Evolutionary conservation across 1,140 invertebrate species (phyloP), one percentile per base, ranked within the genome.

Genomic region (Hylaeus volcanicus): DNA sequence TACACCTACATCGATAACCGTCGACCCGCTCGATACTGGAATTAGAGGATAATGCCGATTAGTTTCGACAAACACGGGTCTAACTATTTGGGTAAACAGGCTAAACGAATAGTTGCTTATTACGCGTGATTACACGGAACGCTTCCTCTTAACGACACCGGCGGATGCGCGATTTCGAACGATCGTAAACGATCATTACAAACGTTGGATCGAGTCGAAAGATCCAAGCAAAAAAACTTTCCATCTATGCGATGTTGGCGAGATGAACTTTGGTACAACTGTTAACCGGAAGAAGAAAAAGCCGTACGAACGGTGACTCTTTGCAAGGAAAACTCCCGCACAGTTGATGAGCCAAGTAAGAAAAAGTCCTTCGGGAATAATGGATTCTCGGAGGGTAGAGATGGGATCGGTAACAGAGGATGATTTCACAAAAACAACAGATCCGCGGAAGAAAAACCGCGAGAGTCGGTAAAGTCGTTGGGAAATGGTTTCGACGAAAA

Each of bases 1-100:
- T 51, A 51, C 71, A 65, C 65, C 77, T 39, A 73, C 56, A 64
- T 26, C 26, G 26, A 26, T 26, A 26, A 48, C 45, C 61, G 26
- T 56, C 53, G 61, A 56, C 9, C 76, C 60, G 63, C 58, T 79
- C 65, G 77, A 74, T 58, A 41, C 61, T 74, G 70, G 60, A 79
- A 74, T 73, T 73, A 74, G 41, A 51, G 37, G 60, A 48, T 79
- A 73, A 74, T 48, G n/a, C 70, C 45, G 12, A 39, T 4, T 37
- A 3, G 65, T 41, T 60, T 51, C 70, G 60, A n/a, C 60, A 73
- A 79, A 79, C 77, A 12, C 6, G 37, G 15, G 5, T 14, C 48
- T 51, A 65, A 74, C 51, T 58, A 74, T 65, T 65, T 65, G 60
- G 48, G n/a, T 45, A 55, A n/a, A n/a, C 58, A 11, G 9, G 45